These are phyloP conservation scores for Oenanthe oenanthe DNA, from an alignment of 2,113 vertebrate genomes.

Conservation along the genomic window DNA sequence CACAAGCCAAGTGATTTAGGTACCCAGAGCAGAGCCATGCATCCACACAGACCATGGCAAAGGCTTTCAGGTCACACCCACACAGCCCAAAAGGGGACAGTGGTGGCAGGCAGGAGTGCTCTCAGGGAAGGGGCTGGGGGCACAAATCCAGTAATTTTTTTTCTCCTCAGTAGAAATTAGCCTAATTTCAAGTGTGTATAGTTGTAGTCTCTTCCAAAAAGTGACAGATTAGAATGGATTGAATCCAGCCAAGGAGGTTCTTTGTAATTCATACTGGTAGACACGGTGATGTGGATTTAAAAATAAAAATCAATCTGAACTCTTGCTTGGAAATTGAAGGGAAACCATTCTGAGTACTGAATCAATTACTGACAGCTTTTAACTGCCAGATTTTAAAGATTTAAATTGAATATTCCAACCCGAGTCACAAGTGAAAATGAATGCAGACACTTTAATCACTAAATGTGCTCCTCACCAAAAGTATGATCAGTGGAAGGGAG, in stretches of 20 bases:
- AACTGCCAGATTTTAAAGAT: conserved; percentile 10
- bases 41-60: background rate
- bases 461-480: background rate
- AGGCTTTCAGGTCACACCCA: background rate
- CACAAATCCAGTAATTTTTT: background rate
- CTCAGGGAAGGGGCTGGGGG: background rate
- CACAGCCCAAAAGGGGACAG: fast-evolving
- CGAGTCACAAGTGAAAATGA: background rate
- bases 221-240: conserved; percentile 24
- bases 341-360: background rate
- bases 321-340: conserved; percentile 3
- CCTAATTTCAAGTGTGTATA: background rate
- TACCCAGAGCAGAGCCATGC: background rate
- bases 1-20: background rate
- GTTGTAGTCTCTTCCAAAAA: background rate
- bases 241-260: background rate
- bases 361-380: conserved; percentile 27
- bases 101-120: fast-evolving
- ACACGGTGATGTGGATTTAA: conserved; percentile 23
- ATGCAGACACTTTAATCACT: background rate
- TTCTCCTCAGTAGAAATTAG: background rate
- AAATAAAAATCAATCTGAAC: conserved; percentile 42
- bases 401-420: conserved; percentile 13
- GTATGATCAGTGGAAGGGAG: background rate
- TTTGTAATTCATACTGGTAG: conserved; percentile 12